Conservation (phyloP, 2,888 invertebrate species). For the Melinaea marsaeus region DNA sequence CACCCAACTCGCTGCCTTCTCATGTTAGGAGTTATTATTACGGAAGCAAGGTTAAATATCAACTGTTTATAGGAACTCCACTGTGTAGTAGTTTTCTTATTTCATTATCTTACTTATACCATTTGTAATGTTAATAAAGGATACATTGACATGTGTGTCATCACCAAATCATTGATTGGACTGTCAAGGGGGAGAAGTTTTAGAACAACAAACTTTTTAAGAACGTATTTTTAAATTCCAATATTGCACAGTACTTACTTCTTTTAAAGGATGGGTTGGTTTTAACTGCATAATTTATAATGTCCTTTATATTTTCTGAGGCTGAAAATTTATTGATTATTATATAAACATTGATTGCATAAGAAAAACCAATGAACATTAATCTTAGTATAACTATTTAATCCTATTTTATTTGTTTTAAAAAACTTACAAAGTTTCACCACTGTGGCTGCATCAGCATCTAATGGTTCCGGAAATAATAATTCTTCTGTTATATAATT, state of each 20-base stretch:
- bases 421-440: slow-evolving; percentile 53
- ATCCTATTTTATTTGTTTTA: background rate
- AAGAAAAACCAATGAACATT: background rate
- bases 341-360: background rate
- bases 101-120: background rate
- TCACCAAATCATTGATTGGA: too few relatives aligned
- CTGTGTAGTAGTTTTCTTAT: too few relatives aligned
- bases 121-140: background rate
- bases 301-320: slow-evolving; percentile 47
- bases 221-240: background rate
- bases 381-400: background rate
- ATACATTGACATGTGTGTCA: slow-evolving; percentile 2
- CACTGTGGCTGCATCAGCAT: slow-evolving; percentile 42
- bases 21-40: background rate
- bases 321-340: slow-evolving; percentile 40
- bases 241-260: slow-evolving; percentile 44
- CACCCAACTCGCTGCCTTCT: background rate
- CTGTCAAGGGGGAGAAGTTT: too few relatives aligned
- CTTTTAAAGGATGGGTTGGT: slow-evolving; percentile 49
- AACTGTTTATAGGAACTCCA: too few relatives aligned
- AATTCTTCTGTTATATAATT: slow-evolving; percentile 49
- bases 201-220: too few relatives aligned
- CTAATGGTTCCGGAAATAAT: slow-evolving; percentile 54
- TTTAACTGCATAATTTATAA: slow-evolving; percentile 49
- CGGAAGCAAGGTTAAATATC: background rate